Evolutionary conservation across 2,888 invertebrate species (phyloP).

Genomic region (Pilophorus perplexus): DNA sequence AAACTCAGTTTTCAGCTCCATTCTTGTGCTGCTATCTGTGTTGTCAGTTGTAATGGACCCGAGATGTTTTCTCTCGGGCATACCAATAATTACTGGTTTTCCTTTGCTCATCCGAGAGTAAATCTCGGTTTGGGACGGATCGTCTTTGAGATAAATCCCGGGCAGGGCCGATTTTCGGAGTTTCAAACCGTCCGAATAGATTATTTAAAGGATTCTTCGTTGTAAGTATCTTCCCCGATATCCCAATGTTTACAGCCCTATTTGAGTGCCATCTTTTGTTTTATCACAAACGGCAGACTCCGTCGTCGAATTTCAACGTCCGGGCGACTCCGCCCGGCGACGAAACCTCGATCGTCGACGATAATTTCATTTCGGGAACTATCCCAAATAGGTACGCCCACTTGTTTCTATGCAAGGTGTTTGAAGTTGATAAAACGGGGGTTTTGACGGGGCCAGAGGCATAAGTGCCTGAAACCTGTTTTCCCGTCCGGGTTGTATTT

Average conservation of each 20-base stretch:
- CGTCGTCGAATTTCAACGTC: not conserved
- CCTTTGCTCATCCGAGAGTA: too few relatives aligned
- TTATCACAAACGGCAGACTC: not conserved
- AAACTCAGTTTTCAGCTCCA: conserved; percentile 36
- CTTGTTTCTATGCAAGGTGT: not conserved
- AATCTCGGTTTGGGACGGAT: too few relatives aligned
- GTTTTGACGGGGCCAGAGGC: conserved; percentile 17
- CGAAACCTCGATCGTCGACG: too few relatives aligned
- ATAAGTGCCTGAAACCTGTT: conserved; percentile 24
- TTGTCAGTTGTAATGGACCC: conserved; percentile 69
- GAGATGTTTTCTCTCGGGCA: conserved; percentile 57
- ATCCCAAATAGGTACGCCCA: conserved; percentile 37
- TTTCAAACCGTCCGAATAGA: too few relatives aligned
- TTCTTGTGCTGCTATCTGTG: conserved; percentile 71
- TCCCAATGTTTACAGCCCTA: conserved; percentile 49
- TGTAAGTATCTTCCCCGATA: too few relatives aligned
- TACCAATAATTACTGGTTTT: conserved; percentile 52
- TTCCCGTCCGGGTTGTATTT: too few relatives aligned
- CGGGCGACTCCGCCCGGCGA: too few relatives aligned
- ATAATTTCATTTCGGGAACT: too few relatives aligned
- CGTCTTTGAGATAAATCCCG: too few relatives aligned
- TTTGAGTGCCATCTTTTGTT: conserved; percentile 46
- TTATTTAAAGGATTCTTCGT: too few relatives aligned
- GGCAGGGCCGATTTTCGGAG: too few relatives aligned
- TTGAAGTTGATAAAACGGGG: conserved; percentile 15